phyloP scores from a whole-genome alignment of 2,888 invertebrate species.

The Piscicola geometra region DNA sequence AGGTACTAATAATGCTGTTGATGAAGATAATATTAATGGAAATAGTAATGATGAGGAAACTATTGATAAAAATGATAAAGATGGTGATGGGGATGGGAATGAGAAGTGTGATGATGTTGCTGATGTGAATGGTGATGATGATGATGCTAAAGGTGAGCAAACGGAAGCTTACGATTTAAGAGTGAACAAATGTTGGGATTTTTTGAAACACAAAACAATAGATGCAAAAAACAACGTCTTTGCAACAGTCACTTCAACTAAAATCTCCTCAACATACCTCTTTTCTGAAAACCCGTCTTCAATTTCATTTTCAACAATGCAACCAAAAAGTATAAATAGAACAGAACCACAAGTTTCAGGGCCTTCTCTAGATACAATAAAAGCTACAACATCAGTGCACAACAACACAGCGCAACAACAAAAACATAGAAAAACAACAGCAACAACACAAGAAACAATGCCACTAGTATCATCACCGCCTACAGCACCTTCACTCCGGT shows the following conservation, averaged over 20 bases:
- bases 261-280: background rate
- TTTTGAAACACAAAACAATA: background rate
- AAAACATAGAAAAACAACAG: no score
- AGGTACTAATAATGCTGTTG: constrained; percentile 11
- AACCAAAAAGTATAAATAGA: no score
- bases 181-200: background rate
- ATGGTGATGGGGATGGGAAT: constrained; percentile 23
- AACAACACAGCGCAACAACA: no score
- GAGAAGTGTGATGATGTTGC: background rate
- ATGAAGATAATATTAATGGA: constrained; percentile 21
- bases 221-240: background rate
- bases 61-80: constrained; percentile 22
- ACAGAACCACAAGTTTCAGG: no score
- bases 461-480: no score
- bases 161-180: background rate
- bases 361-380: no score
- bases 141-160: background rate
- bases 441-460: no score
- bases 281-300: background rate
- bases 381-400: no score
- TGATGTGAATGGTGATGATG: background rate
- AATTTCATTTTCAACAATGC: no score
- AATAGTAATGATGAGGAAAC: constrained; percentile 16
- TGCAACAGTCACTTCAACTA: background rate
- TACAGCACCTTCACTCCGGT: no score